Conservation (phyloP, 2,888 invertebrate species). For the Craniophora ligustri region DNA sequence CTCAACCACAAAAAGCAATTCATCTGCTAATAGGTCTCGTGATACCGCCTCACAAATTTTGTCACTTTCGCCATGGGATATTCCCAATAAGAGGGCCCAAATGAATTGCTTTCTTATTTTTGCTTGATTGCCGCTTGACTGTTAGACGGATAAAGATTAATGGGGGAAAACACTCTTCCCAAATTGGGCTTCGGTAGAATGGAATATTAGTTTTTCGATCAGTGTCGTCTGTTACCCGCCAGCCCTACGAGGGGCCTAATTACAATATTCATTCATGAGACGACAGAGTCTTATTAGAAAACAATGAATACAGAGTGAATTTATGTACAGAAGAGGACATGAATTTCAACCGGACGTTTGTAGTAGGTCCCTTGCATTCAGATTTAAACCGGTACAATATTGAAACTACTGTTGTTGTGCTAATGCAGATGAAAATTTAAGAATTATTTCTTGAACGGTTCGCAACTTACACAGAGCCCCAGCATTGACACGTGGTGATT, state of each 20-base stretch:
- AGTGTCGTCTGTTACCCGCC: slow-evolving; percentile 42
- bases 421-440: neutral
- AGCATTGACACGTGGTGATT: neutral
- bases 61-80: slow-evolving; percentile 44
- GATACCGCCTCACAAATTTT: slow-evolving; percentile 36
- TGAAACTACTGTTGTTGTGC: slow-evolving; percentile 1
- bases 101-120: slow-evolving; percentile 58
- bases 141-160: slow-evolving; percentile 78
- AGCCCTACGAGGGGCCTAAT: slow-evolving; percentile 57
- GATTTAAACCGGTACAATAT: slow-evolving; percentile 23
- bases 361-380: slow-evolving; percentile 45
- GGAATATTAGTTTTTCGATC: slow-evolving; percentile 76
- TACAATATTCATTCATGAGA: slow-evolving; percentile 70
- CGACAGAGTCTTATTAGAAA: slow-evolving; percentile 60
- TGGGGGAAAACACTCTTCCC: slow-evolving; percentile 70
- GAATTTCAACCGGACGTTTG: slow-evolving; percentile 48
- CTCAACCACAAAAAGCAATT: slow-evolving; percentile 26
- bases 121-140: slow-evolving; percentile 63
- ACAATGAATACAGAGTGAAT: slow-evolving; percentile 65
- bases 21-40: slow-evolving; percentile 29
- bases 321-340: slow-evolving; percentile 56
- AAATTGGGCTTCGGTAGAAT: slow-evolving; percentile 70
- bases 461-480: no score
- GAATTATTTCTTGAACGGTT: no score
- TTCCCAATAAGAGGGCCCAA: slow-evolving; percentile 30